A percentile compares a stretch with the other conserved stretches of the same genome.
These are phyloP conservation scores for Paragorgia papillata DNA, from an alignment of 92 coral and sea anemone species.

Conservation along the genomic window DNA sequence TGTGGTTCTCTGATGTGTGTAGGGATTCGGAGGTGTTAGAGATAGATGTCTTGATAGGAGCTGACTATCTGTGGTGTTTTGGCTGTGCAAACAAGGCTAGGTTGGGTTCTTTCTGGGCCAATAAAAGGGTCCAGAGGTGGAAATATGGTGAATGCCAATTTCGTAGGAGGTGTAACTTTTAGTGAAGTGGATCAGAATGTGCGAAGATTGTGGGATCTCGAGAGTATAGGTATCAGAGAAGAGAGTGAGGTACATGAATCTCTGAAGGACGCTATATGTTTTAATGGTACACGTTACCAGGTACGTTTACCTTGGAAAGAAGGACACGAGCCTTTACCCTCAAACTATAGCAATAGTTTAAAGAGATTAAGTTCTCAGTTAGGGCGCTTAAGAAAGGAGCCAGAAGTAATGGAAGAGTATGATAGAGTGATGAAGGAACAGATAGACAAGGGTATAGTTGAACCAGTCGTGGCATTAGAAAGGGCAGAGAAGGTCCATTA, in stretches of 20 bases:
- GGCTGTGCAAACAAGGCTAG: slow-evolving; percentile 33
- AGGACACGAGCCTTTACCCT: too few species aligned
- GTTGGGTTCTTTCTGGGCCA: too few species aligned
- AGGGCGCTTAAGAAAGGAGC: slow-evolving; percentile 1
- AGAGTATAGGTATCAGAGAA: too few species aligned
- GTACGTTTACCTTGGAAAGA: too few species aligned
- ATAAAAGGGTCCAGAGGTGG: too few species aligned
- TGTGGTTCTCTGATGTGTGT: slow-evolving; percentile 66
- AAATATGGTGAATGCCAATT: too few species aligned
- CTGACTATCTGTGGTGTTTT: slow-evolving; percentile 59
- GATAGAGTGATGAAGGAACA: slow-evolving; percentile 8
- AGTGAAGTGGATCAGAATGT: slow-evolving; percentile 16
- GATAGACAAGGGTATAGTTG: slow-evolving; percentile 30
- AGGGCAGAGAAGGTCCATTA: slow-evolving; percentile 23
- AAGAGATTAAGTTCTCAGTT: not conserved
- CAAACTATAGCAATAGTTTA: too few species aligned
- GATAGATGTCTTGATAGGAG: slow-evolving; percentile 51
- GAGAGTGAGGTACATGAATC: too few species aligned
- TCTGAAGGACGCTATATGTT: too few species aligned
- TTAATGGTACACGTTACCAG: too few species aligned
- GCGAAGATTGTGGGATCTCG: not conserved
- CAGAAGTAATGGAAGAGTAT: slow-evolving; percentile 16
- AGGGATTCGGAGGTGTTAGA: slow-evolving; percentile 30
- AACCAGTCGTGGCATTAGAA: slow-evolving; percentile 30
- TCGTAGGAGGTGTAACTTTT: not conserved